phyloP scores from a whole-genome alignment of 2,888 invertebrate species.

The Meteorus cinctellus region DNA sequence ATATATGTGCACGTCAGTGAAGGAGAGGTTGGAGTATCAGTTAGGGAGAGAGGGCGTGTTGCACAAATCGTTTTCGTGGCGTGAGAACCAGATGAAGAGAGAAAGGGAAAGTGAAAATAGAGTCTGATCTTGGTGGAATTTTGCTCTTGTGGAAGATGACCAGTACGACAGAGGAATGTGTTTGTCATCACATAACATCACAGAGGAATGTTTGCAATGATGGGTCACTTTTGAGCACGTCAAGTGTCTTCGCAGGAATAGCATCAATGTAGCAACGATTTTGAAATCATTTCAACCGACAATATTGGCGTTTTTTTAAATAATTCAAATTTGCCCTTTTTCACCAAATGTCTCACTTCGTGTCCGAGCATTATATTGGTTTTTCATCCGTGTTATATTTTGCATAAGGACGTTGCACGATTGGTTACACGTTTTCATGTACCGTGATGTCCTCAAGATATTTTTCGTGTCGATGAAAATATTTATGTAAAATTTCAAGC shows the following conservation, averaged over 20 bases:
- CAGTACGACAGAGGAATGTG: neutral
- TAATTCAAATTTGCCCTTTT: too few relatives aligned
- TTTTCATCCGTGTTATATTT: too few relatives aligned
- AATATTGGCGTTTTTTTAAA: too few relatives aligned
- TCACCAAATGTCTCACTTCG: too few relatives aligned
- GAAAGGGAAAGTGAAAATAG: neutral
- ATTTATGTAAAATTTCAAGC: too few relatives aligned
- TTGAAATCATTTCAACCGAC: neutral
- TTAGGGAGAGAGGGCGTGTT: slow-evolving; percentile 41
- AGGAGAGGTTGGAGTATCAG: slow-evolving; percentile 46
- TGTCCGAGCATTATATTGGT: too few relatives aligned
- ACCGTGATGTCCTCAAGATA: too few relatives aligned
- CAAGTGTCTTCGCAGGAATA: neutral
- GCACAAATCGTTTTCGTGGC: slow-evolving; percentile 47
- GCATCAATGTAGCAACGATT: neutral
- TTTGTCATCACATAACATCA: neutral
- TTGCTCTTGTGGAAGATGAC: slow-evolving; percentile 18
- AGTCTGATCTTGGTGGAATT: slow-evolving; percentile 22
- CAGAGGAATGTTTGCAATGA: neutral
- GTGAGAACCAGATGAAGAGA: slow-evolving; percentile 54
- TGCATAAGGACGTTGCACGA: too few relatives aligned
- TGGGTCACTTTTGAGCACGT: neutral
- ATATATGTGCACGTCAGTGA: slow-evolving; percentile 42
- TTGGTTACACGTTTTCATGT: too few relatives aligned
- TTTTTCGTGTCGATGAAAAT: too few relatives aligned